Evolutionary conservation across 1,140 invertebrate species (phyloP).

Genomic region (Frieseomelitta varia): DNA sequence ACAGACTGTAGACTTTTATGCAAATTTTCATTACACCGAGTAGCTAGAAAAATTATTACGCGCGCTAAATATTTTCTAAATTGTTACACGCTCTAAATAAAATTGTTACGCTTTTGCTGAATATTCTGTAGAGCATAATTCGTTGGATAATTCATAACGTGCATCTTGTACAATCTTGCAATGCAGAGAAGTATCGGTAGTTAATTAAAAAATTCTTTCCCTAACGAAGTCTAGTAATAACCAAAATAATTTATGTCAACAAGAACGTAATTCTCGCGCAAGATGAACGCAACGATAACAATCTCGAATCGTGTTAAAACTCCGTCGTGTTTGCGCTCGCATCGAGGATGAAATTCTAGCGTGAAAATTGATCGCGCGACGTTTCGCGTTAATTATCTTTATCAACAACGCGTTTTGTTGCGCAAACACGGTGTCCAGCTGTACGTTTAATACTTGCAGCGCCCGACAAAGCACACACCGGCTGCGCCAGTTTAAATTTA

Average conservation of each 20-base stretch:
- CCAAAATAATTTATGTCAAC: background rate
- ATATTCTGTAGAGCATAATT: too few relatives aligned
- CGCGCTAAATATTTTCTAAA: too few relatives aligned
- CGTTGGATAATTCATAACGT: too few relatives aligned
- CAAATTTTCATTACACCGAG: background rate
- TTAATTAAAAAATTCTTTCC: too few relatives aligned
- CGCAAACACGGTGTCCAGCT: background rate
- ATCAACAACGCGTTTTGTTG: too few relatives aligned
- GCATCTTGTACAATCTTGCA: too few relatives aligned
- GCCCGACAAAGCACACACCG: background rate
- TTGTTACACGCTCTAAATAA: too few relatives aligned
- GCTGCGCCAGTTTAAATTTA: background rate
- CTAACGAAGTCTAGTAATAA: background rate
- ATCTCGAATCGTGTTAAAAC: background rate
- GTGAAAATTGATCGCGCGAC: background rate
- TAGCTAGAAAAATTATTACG: too few relatives aligned
- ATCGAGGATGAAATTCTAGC: background rate
- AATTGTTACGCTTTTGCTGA: too few relatives aligned
- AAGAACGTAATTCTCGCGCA: background rate
- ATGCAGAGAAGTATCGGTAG: too few relatives aligned
- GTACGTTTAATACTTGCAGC: background rate
- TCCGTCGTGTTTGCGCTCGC: background rate
- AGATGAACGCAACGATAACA: background rate
- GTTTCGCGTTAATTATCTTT: constrained; percentile 27
- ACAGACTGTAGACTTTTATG: background rate